Conservation (phyloP, 2,888 invertebrate species). For the Tanaodytes sp. region DNA sequence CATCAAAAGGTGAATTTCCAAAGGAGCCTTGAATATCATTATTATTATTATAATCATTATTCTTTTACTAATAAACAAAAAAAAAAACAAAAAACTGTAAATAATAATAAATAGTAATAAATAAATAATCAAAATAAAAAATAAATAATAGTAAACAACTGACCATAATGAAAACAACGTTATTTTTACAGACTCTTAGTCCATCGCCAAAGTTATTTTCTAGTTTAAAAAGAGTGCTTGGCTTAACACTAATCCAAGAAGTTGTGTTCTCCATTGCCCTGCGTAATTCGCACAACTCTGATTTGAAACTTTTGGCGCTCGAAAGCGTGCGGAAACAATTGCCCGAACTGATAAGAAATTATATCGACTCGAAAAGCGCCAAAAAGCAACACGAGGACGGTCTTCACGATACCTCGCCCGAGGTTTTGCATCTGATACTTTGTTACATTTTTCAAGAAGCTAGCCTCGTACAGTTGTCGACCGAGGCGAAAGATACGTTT, state of each 20-base stretch:
- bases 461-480: slow-evolving; percentile 78
- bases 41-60: too few species aligned
- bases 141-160: too few species aligned
- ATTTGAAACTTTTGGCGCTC: slow-evolving; percentile 82
- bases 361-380: slow-evolving; percentile 83
- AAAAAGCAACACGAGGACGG: slow-evolving; percentile 84
- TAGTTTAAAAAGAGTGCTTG: slow-evolving; percentile 88
- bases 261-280: slow-evolving; percentile 91
- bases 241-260: slow-evolving; percentile 91
- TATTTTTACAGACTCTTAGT: slow-evolving; percentile 81
- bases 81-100: not conserved
- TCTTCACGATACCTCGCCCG: slow-evolving; percentile 91
- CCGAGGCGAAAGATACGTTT: slow-evolving; percentile 86
- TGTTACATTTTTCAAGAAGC: slow-evolving; percentile 76
- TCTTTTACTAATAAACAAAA: too few species aligned
- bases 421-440: slow-evolving; percentile 88
- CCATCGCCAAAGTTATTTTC: slow-evolving; percentile 86
- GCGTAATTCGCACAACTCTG: slow-evolving; percentile 84
- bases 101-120: too few species aligned
- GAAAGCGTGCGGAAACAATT: slow-evolving; percentile 87
- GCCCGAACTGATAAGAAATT: slow-evolving; percentile 88
- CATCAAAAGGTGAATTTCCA: slow-evolving; percentile 79
- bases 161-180: too few species aligned
- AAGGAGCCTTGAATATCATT: too few species aligned
- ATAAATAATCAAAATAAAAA: too few species aligned